Base-by-base conservation (phyloP, 1,140 invertebrate genomes). In the Drosophila erecta region DNA sequence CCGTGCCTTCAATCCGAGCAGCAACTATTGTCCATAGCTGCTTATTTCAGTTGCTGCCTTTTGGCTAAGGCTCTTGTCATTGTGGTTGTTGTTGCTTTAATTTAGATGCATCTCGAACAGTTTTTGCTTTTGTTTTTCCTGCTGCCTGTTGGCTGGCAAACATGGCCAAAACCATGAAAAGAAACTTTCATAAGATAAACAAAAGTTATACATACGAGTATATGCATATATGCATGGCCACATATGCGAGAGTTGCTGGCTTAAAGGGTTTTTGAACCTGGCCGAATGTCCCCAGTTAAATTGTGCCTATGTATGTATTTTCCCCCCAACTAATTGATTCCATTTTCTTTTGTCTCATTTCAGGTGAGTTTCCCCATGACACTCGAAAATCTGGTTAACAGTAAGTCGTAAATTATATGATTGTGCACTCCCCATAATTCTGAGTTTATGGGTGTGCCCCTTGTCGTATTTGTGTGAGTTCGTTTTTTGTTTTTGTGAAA, bases 51-150 rank as follows among this genome's bases (percentile, higher is more conserved):
- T 69, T 69, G 62, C 50, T 47, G 80, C 53, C 74, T 67, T 77
- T 77, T 64, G 56, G 65, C 60, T 69, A 76, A 69, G 73, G 62
- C 56, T 76, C 62, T 76, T 76, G 74, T 76, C 71, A 76, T 76
- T 76, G 72, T 76, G 49, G 43, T 76, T 76, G 61, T 76, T 76
- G 73, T 69, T 76, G 72, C 54, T 59, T 79, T 79, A 69, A 69
- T 79, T 75, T 61, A 78, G 77, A 79, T 74, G 61, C 61, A 74
- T 79, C 76, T 79, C 54, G 50, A 79, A 67, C 60, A 75, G 60
- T 65, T 75, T 56, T 30, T 60, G 24, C 40, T 57, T 35, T n/a
- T 37, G 30, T 35, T 49, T 37, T 17, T 38, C 15, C 30, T 57
- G 41, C 38, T 60, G 49, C n/a, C 33, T 35, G 40, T 35, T 40